Conservation (phyloP, 1,140 invertebrate species). For the Latrodectus geometricus region DNA sequence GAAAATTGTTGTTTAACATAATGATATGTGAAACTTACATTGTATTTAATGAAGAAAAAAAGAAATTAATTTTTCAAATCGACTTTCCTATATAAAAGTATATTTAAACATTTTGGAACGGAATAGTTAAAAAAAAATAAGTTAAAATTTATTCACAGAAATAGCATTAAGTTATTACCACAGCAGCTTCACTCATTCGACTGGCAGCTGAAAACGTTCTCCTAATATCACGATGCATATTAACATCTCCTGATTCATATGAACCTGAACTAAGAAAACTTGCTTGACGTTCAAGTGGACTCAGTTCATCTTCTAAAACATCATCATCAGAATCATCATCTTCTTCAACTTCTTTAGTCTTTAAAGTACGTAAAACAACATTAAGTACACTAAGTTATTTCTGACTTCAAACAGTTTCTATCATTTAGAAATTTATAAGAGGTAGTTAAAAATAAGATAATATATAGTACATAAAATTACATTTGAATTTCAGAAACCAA, state of each 20-base stretch:
- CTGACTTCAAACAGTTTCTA: neutral
- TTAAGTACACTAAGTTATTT: neutral
- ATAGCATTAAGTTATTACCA: too few relatives aligned
- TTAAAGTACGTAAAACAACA: neutral
- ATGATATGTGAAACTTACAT: too few relatives aligned
- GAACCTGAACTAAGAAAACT: conserved; percentile 55
- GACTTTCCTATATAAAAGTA: too few relatives aligned
- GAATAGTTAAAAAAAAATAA: too few relatives aligned
- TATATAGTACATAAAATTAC: too few relatives aligned
- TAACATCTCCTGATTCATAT: conserved; percentile 13
- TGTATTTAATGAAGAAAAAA: too few relatives aligned
- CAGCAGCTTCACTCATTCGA: neutral
- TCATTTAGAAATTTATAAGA: neutral
- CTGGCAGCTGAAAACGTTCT: conserved; percentile 36
- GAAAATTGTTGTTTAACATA: too few relatives aligned
- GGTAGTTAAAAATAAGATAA: neutral
- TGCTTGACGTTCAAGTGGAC: conserved; percentile 31
- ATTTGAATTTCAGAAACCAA: too few relatives aligned
- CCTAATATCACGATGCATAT: neutral
- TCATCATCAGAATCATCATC: conserved; percentile 51
- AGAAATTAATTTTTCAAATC: too few relatives aligned
- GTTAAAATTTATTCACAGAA: too few relatives aligned
- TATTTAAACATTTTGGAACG: too few relatives aligned
- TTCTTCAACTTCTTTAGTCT: conserved; percentile 46
- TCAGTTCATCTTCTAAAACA: conserved; percentile 26